A percentile compares a stretch with the other conserved stretches of the same genome.
Evolutionary conservation across 2,888 invertebrate species (phyloP).

Genomic region (Panopea generosa): DNA sequence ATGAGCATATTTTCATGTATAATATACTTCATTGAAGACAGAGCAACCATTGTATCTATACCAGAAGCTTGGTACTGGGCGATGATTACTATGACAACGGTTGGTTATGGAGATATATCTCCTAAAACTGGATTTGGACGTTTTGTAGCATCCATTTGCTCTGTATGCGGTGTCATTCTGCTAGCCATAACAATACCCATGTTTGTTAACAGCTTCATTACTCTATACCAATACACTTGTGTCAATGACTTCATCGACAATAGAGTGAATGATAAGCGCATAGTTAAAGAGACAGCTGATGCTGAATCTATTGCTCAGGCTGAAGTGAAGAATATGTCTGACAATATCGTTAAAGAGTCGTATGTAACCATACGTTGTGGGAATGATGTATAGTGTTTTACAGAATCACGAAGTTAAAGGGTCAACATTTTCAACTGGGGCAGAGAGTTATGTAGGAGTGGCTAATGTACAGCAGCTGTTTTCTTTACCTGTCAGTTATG

Average conservation of each 20-base stretch:
- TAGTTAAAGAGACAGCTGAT: background rate
- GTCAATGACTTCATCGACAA: constrained; percentile 41
- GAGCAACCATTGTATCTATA: constrained; percentile 39
- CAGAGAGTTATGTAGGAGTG: too few relatives aligned
- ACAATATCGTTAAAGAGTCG: too few relatives aligned
- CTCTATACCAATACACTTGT: constrained; percentile 56
- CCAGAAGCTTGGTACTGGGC: constrained; percentile 63
- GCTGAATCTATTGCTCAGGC: too few relatives aligned
- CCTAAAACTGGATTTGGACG: constrained; percentile 49
- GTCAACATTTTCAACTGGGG: too few relatives aligned
- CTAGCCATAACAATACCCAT: constrained; percentile 61
- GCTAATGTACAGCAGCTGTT: too few relatives aligned
- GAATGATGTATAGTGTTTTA: too few relatives aligned
- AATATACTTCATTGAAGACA: constrained; percentile 55
- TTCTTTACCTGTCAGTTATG: too few relatives aligned
- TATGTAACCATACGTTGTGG: too few relatives aligned
- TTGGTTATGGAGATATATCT: constrained; percentile 65
- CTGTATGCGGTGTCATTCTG: constrained; percentile 56
- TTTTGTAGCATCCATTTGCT: constrained; percentile 42
- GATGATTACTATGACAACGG: constrained; percentile 66
- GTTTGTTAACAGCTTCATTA: constrained; percentile 66
- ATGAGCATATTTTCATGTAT: constrained; percentile 53
- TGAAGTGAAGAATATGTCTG: too few relatives aligned
- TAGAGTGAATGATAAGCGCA: constrained; percentile 1
- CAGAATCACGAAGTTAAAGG: too few relatives aligned